phyloP scores from a whole-genome alignment of 2,797 vertebrate genomes.

The Macrochelys suwanniensis region DNA sequence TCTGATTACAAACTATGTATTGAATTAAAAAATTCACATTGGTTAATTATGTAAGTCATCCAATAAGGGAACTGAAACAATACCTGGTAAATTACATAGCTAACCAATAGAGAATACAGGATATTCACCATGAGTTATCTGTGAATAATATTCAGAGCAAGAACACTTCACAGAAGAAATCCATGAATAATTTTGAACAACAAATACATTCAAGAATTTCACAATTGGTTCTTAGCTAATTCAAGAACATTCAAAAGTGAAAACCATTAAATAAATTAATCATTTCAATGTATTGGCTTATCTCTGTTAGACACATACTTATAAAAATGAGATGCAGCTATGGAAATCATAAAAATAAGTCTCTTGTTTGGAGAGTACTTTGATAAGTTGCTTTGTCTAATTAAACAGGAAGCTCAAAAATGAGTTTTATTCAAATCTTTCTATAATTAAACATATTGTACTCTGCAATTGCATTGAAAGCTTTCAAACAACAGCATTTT shows the following conservation, averaged over 20 bases:
- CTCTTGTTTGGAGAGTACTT: slow-evolving; percentile 47
- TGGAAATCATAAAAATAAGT: slow-evolving; percentile 47
- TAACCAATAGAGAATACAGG: background rate
- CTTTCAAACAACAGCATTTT: slow-evolving; percentile 56
- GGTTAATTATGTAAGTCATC: background rate
- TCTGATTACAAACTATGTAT: background rate
- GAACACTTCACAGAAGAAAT: background rate
- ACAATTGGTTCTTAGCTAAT: background rate
- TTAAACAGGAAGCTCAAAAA: slow-evolving; percentile 62
- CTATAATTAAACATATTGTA: slow-evolving; percentile 58
- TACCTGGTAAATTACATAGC: background rate
- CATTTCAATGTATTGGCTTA: slow-evolving; percentile 6
- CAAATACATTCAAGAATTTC: background rate
- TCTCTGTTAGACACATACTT: slow-evolving; percentile 11
- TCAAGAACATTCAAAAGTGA: background rate
- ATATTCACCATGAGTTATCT: background rate
- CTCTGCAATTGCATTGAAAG: slow-evolving; percentile 51
- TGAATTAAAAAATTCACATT: background rate
- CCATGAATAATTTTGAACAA: background rate
- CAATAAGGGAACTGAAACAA: background rate
- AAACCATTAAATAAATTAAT: background rate
- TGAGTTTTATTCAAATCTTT: slow-evolving; percentile 67
- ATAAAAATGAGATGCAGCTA: background rate
- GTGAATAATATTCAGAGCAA: background rate
- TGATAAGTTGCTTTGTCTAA: slow-evolving; percentile 53